A percentile compares a stretch with the other conserved stretches of the same genome.
phyloP scores from a whole-genome alignment of 2,113 vertebrate species.

The Gallinago paraguaiae region DNA sequence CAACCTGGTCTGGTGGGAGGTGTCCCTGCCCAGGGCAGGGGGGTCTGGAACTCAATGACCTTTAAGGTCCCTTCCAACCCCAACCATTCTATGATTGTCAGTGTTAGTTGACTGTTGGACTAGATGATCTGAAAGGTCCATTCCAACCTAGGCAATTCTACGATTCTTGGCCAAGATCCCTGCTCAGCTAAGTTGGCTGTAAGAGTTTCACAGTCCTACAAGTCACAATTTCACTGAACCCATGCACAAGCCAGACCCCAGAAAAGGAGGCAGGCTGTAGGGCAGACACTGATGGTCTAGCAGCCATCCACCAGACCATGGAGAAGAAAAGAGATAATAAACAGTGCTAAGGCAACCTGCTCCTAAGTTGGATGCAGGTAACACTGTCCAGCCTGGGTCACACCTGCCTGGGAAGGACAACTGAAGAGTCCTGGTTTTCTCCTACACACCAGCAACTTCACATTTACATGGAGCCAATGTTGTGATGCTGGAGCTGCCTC shows the following conservation, averaged over 20 bases:
- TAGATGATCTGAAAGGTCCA: too few species aligned
- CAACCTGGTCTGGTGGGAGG: too few species aligned
- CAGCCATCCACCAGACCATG: not conserved
- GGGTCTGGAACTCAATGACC: too few species aligned
- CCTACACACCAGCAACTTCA: not conserved
- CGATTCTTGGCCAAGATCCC: not conserved
- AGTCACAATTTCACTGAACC: not conserved
- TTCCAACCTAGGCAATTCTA: too few species aligned
- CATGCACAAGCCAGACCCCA: not conserved
- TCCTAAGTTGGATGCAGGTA: not conserved
- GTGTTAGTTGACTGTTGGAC: too few species aligned
- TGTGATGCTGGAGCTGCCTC: not conserved
- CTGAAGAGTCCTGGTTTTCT: not conserved
- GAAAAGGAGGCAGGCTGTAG: not conserved
- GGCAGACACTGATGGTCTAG: not conserved
- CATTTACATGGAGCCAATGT: not conserved
- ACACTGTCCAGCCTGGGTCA: not conserved
- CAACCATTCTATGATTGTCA: too few species aligned
- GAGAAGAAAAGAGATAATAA: not conserved
- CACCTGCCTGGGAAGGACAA: not conserved
- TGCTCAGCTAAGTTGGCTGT: not conserved
- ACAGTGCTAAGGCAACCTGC: not conserved
- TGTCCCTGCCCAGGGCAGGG: too few species aligned
- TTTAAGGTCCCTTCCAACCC: too few species aligned
- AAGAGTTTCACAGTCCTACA: not conserved